Evolutionary conservation across 2,888 invertebrate species (phyloP).

Genomic region (Abscondita cerata): DNA sequence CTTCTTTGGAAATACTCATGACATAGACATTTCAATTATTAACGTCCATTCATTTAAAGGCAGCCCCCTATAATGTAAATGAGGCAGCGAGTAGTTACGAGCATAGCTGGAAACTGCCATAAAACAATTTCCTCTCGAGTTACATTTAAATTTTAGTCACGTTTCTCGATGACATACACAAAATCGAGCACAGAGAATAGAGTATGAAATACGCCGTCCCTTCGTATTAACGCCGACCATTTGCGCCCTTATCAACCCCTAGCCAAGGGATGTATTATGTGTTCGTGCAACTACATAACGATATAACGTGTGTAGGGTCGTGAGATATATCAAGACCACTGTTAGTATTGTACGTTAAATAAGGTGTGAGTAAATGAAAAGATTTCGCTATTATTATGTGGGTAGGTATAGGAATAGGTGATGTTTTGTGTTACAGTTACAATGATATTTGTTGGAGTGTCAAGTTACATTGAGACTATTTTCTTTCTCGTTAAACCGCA

Average conservation of each 20-base stretch:
- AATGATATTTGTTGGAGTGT: conserved; percentile 43
- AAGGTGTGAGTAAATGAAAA: conserved; percentile 47
- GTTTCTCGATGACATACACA: conserved; percentile 58
- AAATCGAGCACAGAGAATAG: conserved; percentile 55
- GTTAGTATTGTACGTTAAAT: conserved; percentile 40
- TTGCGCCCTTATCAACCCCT: conserved; percentile 42
- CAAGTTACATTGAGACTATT: conserved; percentile 37
- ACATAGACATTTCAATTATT: conserved; percentile 12
- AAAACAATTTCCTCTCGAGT: conserved; percentile 57
- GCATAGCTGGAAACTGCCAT: conserved; percentile 45
- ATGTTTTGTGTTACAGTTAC: conserved; percentile 51
- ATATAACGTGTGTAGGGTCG: conserved; percentile 48
- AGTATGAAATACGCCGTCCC: conserved; percentile 52
- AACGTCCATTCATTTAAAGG: conserved; percentile 18
- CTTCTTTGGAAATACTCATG: neutral
- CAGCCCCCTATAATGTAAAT: conserved; percentile 29
- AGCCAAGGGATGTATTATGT: conserved; percentile 46
- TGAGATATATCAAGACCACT: conserved; percentile 45
- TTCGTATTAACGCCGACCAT: conserved; percentile 39
- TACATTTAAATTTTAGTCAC: conserved; percentile 57
- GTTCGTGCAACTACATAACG: conserved; percentile 44
- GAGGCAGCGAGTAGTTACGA: conserved; percentile 22
- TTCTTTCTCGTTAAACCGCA: conserved; percentile 15
- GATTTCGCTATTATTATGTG: conserved; percentile 45
- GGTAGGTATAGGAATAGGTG: conserved; percentile 46